Evolutionary conservation across 1,140 invertebrate genomes (phyloP).

Genomic region (Hestina assimilis): DNA sequence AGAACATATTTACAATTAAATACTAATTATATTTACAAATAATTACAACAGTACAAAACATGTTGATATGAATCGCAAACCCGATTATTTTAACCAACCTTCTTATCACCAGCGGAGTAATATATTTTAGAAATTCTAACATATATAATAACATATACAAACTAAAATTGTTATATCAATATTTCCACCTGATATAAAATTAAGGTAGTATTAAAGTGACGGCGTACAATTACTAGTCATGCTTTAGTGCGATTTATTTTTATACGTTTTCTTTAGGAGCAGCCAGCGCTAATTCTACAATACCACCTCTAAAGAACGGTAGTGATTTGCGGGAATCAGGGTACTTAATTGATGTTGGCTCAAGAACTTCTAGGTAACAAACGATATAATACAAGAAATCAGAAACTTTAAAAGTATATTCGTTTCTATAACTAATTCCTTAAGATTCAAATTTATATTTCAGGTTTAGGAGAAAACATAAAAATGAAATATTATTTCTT

Average conservation of each 20-base stretch:
- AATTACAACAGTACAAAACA: no score
- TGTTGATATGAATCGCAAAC: no score
- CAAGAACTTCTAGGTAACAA: constrained; percentile 64
- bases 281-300: constrained; percentile 42
- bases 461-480: constrained; percentile 79
- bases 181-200: no score
- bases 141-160: no score
- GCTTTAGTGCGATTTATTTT: neutral
- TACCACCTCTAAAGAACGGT: constrained; percentile 64
- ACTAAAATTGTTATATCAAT: no score
- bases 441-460: constrained; percentile 43
- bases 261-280: constrained; percentile 40
- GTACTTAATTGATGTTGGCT: constrained; percentile 71
- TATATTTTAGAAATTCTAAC: no score
- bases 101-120: no score
- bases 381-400: neutral
- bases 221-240: no score
- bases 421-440: neutral
- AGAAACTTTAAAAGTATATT: neutral
- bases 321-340: constrained; percentile 58
- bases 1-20: no score
- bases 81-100: no score
- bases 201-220: no score
- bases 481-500: constrained; percentile 67
- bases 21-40: no score